Conservation (phyloP, 2,888 invertebrate species). For the Rhingia rostrata region DNA sequence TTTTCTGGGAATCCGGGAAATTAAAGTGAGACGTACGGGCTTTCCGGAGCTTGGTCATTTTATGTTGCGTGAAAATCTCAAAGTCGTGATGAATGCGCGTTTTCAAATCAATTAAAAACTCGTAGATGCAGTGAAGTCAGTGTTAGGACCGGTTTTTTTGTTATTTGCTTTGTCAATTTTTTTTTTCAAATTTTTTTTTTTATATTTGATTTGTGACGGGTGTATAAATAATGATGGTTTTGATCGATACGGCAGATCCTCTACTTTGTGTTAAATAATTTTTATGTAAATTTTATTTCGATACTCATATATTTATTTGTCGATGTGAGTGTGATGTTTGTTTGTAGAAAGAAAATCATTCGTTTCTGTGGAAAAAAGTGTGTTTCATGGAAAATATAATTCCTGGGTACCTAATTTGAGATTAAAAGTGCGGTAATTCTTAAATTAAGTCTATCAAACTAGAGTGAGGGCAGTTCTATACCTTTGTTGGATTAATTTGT, state of each 20-base stretch:
- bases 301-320: neutral
- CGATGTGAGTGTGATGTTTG: too few species aligned
- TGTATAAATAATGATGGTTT: neutral
- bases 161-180: neutral
- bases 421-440: too few species aligned
- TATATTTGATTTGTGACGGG: slow-evolving; percentile 3
- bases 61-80: slow-evolving; percentile 23
- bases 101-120: slow-evolving; percentile 10
- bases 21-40: slow-evolving; percentile 47
- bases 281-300: slow-evolving; percentile 32
- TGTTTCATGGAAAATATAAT: too few species aligned
- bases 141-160: slow-evolving; percentile 45
- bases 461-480: too few species aligned
- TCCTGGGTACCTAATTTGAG: too few species aligned
- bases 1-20: slow-evolving; percentile 33
- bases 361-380: slow-evolving; percentile 18
- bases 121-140: slow-evolving; percentile 8
- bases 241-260: slow-evolving; percentile 16
- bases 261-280: slow-evolving; percentile 24
- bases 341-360: neutral
- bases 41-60: slow-evolving; percentile 55
- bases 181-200: neutral
- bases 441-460: too few species aligned
- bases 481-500: too few species aligned
- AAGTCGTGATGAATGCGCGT: slow-evolving; percentile 29